These are phyloP conservation scores for Corythornis madagascariensis DNA, from an alignment of 2,113 vertebrate genomes.

Conservation along the genomic window DNA sequence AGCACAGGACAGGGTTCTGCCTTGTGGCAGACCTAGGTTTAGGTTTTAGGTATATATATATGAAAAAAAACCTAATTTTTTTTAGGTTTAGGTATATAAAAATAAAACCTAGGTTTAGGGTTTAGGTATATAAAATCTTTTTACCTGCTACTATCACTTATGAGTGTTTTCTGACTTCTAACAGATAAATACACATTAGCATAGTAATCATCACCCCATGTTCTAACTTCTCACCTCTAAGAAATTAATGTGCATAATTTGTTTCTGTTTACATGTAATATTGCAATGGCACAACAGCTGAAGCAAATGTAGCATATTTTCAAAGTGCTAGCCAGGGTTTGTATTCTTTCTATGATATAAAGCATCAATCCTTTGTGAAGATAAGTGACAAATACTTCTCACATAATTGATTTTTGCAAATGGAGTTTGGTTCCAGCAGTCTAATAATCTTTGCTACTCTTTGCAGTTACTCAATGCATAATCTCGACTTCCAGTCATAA, in stretches of 20 bases:
- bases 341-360: conserved; percentile 11
- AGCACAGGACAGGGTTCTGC: background rate
- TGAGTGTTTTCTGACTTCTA: background rate
- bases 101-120: background rate
- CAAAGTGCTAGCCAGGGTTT: background rate
- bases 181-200: conserved; percentile 28
- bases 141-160: background rate
- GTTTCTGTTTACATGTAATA: conserved; percentile 41
- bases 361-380: background rate
- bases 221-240: conserved; percentile 23
- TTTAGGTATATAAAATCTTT: background rate
- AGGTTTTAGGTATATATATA: background rate
- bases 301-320: background rate
- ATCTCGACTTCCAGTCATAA: conserved; percentile 13
- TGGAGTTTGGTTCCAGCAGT: conserved; percentile 7
- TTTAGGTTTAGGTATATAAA: background rate
- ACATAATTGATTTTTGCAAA: conserved; percentile 57
- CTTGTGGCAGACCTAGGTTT: background rate
- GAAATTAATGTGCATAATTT: conserved; percentile 31
- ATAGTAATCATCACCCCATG: background rate
- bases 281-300: conserved; percentile 35
- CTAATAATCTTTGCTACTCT: conserved; percentile 35
- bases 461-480: conserved; percentile 12
- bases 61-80: too few species aligned
- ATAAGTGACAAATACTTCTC: conserved; percentile 36